These are phyloP conservation scores for Paramormyrops kingsleyae DNA, from an alignment of 2,113 vertebrate species.

Conservation along the genomic window DNA sequence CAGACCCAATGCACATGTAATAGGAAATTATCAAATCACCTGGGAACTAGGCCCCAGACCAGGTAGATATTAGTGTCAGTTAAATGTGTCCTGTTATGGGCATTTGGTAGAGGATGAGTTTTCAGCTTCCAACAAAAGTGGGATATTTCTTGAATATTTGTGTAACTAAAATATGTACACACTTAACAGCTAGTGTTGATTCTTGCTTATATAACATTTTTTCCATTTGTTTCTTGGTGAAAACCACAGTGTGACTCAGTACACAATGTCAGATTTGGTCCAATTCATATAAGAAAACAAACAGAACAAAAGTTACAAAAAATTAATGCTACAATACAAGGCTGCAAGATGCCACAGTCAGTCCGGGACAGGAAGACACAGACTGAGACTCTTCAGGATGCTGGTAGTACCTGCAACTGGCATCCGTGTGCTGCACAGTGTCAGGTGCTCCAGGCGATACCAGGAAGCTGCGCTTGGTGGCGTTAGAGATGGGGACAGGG, in stretches of 20 bases:
- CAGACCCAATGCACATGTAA: neutral
- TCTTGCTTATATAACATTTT: neutral
- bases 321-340: neutral
- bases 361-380: neutral
- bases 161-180: neutral
- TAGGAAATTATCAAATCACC: neutral
- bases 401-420: slow-evolving; percentile 74
- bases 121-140: neutral
- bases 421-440: slow-evolving; percentile 49
- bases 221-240: neutral
- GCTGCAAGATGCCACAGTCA: neutral
- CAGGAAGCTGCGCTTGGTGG: slow-evolving; percentile 80
- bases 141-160: neutral
- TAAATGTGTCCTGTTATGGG: neutral
- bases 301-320: neutral
- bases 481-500: slow-evolving; percentile 72
- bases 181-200: neutral
- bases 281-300: neutral
- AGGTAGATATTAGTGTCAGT: neutral
- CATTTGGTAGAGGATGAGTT: neutral
- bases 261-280: neutral
- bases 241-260: neutral
- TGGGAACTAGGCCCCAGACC: neutral
- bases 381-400: slow-evolving; percentile 63
- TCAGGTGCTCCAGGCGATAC: slow-evolving; percentile 62